Evolutionary conservation across 2,113 vertebrate genomes (phyloP), one percentile per base, ranked within the genome.

Genomic region (Gavialis gangeticus): DNA sequence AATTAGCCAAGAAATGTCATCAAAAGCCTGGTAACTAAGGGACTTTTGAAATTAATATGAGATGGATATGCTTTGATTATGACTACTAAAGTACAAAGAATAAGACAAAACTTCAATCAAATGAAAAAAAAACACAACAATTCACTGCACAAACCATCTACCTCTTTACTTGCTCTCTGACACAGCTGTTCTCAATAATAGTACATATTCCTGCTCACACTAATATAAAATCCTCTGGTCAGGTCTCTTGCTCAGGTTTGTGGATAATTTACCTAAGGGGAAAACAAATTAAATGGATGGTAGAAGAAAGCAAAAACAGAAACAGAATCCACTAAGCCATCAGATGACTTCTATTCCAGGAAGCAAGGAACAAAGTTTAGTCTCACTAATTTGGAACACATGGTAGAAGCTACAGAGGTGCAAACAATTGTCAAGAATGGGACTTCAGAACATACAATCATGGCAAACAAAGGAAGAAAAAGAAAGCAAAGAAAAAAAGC

Each of bases 21-120:
- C 96, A 96, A 96, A 73, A 97, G 95, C 69, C 81, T 82, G 90
- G 87, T n/a, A 76, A 96, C 94, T 90, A 95, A 93, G 87, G 88
- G 77, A 79, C 24, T 79, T 79, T 83, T 95, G 90, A 93, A 18
- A 30, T 10, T 18, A 28, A 30, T 4, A 67, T 46, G n/a, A 67
- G 84, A 95, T 78, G 69, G 89, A 77, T 93, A 91, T 34, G 79
- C 96, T 97, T 97, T 97, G 96, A 97, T 96, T 94, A 89, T 93
- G 69, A 86, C 24, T 96, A 96, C 94, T 97, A 92, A 97, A 91
- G 89, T 87, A 54, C 84, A 91, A 91, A 5, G 46, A 81, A 82
- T 58, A 64, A n/a, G 5, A 17, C 4, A 75, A 83, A 90, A 60
- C 4, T 93, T 95, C n/a, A 86, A 37, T 69, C 27, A 66, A 95